Conservation (phyloP, 2,113 vertebrate genomes). For the Vimba vimba region DNA sequence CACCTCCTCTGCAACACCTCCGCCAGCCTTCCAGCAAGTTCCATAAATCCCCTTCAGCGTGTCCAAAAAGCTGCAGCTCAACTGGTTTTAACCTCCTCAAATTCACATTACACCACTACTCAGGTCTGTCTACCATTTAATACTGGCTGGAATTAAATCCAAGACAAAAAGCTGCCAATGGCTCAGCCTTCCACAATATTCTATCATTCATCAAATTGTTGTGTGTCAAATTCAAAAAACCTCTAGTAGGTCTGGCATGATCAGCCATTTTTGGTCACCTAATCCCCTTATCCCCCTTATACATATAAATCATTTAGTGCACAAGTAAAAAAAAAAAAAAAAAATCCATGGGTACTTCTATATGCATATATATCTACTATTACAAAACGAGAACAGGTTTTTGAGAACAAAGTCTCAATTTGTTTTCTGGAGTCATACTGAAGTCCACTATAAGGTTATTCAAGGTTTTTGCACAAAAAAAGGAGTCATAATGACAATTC, state of each 20-base stretch:
- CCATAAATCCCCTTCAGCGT: slow-evolving; percentile 1
- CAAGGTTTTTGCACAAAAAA: neutral
- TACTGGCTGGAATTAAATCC: neutral
- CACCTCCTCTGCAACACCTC: neutral
- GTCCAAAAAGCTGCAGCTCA: neutral
- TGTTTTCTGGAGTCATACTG: neutral
- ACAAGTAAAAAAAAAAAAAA: no score
- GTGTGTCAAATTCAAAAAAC: no score
- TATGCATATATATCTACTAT: neutral
- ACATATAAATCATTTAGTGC: neutral
- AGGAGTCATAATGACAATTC: neutral
- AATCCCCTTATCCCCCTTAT: neutral
- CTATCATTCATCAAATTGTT: neutral
- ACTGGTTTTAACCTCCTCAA: neutral
- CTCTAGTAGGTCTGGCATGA: neutral
- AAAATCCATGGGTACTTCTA: neutral
- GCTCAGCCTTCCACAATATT: neutral
- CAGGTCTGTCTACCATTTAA: neutral
- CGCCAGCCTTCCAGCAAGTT: neutral
- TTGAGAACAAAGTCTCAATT: no score
- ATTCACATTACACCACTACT: slow-evolving; percentile 13
- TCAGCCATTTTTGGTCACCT: neutral
- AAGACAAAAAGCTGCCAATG: neutral
- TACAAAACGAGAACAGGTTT: neutral
- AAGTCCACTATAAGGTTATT: neutral